Evolutionary conservation across 1,140 invertebrate genomes (phyloP), one percentile per base, ranked within the genome.

Genomic region (Trichonephila inaurata): DNA sequence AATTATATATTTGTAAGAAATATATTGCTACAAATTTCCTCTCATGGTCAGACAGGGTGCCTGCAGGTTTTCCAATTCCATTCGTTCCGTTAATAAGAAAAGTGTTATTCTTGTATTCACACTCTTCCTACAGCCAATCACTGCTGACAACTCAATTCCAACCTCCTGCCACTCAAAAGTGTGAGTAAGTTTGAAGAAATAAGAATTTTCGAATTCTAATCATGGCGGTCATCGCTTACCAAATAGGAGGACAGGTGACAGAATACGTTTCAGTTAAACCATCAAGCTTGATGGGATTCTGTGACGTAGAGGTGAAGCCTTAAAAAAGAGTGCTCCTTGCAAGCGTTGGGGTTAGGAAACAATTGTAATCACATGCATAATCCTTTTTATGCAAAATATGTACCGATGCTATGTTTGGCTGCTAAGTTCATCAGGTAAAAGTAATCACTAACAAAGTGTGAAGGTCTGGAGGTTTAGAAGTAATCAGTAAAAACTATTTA

Each of bases 161-260:
- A 19, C 89, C 89, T 61, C 81, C 89, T 91, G 89, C 61, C 89
- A 91, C 21, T 91, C 89, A 91, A 64, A 5, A 64, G 33, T 24
- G 60, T 1, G 21, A 51, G 4, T 51, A 40, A 40, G 85, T 5
- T 28, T 19, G 19, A 51, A 24, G 60, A 61, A 87, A 87, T 62
- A 62, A 33, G n/a, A 33, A n/a, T 33, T 61, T 61, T 87, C 58
- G 10, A 90, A 77, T 66, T 81, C 44, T 90, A 81, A 90, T 90
- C 72, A 89, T 64, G 19, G 12, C 33, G 33, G 88, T 60, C 58
- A 87, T 40, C 61, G 60, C 12, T 33, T 87, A 33, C 85, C 21
- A 16, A 40, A 64, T 44, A n/a, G 21, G 18, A n/a, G 60, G 85
- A 87, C 85, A 87, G 85, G 24, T 61, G 51, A 62, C 60, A 62